Evolutionary conservation across 1,140 invertebrate species (phyloP), one percentile per base, ranked within the genome.

Genomic region (Chrysomallon squamiferum): DNA sequence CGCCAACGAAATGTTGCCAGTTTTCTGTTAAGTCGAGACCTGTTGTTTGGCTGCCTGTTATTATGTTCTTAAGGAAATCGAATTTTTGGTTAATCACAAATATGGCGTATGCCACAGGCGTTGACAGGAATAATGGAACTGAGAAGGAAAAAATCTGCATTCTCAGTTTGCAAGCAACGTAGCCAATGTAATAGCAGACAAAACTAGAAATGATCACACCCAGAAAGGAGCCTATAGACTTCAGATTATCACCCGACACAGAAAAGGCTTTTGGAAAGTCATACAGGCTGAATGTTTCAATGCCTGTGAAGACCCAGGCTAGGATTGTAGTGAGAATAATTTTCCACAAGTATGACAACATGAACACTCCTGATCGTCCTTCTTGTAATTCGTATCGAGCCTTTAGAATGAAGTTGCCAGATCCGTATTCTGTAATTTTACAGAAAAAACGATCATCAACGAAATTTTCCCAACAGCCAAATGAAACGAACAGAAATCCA

Each of bases 401-500:
- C 58, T 66, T 30, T 13, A 71, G 66, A 38, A 71, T 38, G 35
- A 38, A 38, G 35, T 15, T 38, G 35, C 35, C 35, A 38, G 15
- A 5, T 5, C 35, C 35, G 15, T 15, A 15, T 38, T 5, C 6
- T 38, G 5, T 38, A 15, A 38, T 38, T 15, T 38, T 38, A 15
- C 35, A 38, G 47, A 76, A 71, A 27, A 79, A 64, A 56, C 64
- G 56, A 41, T 74, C 70, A 63, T 93, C 93, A 0, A 95, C 93
- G 77, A 95, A 98, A 85, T 98, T 98, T 85, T 98, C 96, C 96
- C 96, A 98, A 93, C 95, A 97, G 29, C 93, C 92, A 38, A 94
- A 90, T 5, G 95, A 97, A 35, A 95, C 91, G 47, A 95, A 89
- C 30, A 97, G 84, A 9, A 95, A 88, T 2, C 93, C 88, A 3